Base-by-base conservation (phyloP, 1,140 invertebrate genomes). In the Globodera rostochiensis region DNA sequence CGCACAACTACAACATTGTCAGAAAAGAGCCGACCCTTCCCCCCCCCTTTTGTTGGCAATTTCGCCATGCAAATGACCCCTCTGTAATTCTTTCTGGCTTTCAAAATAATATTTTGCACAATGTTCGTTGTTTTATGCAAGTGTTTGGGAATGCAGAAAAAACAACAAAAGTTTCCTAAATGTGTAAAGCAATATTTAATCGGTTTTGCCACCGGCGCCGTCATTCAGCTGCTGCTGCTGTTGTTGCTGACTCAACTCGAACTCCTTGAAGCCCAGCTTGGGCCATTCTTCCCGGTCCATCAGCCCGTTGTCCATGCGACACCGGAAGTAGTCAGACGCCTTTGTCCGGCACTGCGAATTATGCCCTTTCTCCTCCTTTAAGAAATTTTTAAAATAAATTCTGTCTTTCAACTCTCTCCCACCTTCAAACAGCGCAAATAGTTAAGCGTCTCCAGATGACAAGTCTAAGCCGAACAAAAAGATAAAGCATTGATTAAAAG, bases 381-480 rank as follows among this genome's bases (percentile, higher is more conserved):
- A 21, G 47, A 13, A 11, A 47, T 49, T 15, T 79, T 36, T n/a
- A 46, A 19, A 36, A 19, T 77, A 2, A 80, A 81, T 53, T 82
- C 9, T n/a, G 19, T 8, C 21, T 19, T 46, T 36, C 36, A 36
- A 36, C 21, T 74, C 47, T 45, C 15, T 46, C 9, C 19, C 25
- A 83, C 80, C 86, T 95, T 94, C 76, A 98, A 91, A 90, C 96
- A 98, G 57, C 93, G 92, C 93, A 97, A 95, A 90, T 97, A 98
- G 80, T 94, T 93, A 1, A 95, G 90, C 94, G 97, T 97, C 74
- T 92, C 92, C 85, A 92, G 92, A 90, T 95, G 96, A 90, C 96
- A 98, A 78, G 94, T 85, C 57, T 64, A 64, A 64, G 19, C 50
- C 2, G 50, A 64, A 6, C 13, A 64, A 64, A 3, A 13, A 64